These are phyloP conservation scores for Hirtodrosophila alboralis DNA, from an alignment of 2,888 invertebrate genomes.

Conservation along the genomic window DNA sequence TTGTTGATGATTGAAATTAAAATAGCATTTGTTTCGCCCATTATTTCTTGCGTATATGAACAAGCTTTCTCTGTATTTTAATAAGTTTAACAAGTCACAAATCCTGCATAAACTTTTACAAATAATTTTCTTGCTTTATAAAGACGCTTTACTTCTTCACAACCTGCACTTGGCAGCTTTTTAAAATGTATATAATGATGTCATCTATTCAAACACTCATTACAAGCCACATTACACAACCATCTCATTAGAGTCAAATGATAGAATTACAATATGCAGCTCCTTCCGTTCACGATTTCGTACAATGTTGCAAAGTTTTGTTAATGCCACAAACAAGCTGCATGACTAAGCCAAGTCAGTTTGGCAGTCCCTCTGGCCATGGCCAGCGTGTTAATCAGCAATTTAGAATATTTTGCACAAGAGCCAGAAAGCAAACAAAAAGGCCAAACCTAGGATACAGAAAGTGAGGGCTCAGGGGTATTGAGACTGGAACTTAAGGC, in stretches of 20 bases:
- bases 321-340: conserved; percentile 24
- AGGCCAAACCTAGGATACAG: conserved; percentile 7
- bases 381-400: conserved; percentile 76
- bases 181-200: conserved; percentile 5
- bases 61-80: no score
- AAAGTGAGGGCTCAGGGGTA: neutral
- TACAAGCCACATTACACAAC: conserved; percentile 31
- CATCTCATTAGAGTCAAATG: conserved; percentile 57
- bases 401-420: conserved; percentile 74
- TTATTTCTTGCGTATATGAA: no score
- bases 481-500: conserved; percentile 5
- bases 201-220: conserved; percentile 14
- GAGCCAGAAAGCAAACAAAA: conserved; percentile 51
- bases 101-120: no score
- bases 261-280: conserved; percentile 16
- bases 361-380: conserved; percentile 29
- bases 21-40: no score
- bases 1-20: no score
- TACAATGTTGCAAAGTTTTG: conserved; percentile 23
- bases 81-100: no score
- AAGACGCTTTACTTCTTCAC: no score
- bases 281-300: conserved; percentile 24
- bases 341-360: conserved; percentile 64
- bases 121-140: no score
- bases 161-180: neutral